Percentiles rank a stretch among this genome's conserved stretches.
phyloP scores from a whole-genome alignment of 2,797 vertebrate species.

The Borostomias antarcticus region DNA sequence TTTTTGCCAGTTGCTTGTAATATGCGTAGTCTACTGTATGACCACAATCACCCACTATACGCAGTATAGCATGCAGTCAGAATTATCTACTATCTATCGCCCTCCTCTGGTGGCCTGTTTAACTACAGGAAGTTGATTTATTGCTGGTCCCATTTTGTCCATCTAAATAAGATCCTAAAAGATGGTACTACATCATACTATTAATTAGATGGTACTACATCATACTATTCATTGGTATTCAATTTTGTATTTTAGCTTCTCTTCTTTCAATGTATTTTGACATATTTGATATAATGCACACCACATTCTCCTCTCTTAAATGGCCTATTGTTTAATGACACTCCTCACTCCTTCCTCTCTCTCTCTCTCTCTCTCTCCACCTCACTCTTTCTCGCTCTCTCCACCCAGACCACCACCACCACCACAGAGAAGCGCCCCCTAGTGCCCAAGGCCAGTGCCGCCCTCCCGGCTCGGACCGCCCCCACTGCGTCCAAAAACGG shows the following conservation, averaged over 20 bases:
- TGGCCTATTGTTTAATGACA: too few species aligned
- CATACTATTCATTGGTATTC: too few species aligned
- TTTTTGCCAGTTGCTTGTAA: too few species aligned
- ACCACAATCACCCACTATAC: background rate
- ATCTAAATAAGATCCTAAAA: constrained; percentile 20
- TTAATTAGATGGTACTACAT: too few species aligned
- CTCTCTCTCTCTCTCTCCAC: background rate
- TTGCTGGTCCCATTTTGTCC: constrained; percentile 23
- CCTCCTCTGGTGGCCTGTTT: constrained; percentile 32
- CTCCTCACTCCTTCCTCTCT: background rate
- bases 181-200: too few species aligned
- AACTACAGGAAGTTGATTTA: constrained; percentile 24
- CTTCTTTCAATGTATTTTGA: too few species aligned
- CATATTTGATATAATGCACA: too few species aligned
- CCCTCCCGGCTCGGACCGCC: constrained; percentile 55
- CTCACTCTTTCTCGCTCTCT: constrained; percentile 1
- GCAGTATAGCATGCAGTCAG: background rate
- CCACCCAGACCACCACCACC: constrained; percentile 39
- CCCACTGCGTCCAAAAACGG: constrained; percentile 66
- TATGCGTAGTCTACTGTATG: too few species aligned
- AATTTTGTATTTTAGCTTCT: too few species aligned
- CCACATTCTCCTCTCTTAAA: background rate
- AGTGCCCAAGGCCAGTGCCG: constrained; percentile 72
- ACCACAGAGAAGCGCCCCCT: constrained; percentile 79
- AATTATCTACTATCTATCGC: background rate